Conservation (phyloP, 2,113 vertebrate species). For the Desmodus rotundus region DNA sequence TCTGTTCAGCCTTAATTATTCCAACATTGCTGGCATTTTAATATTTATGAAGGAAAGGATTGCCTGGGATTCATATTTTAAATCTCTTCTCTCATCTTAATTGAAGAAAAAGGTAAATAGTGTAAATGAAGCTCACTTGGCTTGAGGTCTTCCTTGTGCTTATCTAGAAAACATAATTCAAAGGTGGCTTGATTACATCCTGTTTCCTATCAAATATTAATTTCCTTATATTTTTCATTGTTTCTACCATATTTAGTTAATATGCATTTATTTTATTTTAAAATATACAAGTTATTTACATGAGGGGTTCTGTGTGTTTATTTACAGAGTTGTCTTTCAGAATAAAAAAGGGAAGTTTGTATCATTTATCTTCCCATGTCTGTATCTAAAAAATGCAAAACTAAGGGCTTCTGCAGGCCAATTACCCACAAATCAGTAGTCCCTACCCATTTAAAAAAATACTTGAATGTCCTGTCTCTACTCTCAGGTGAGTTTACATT, state of each 20-base stretch:
- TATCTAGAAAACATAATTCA: conserved; percentile 18
- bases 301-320: background rate
- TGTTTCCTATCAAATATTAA: background rate
- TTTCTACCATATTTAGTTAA: background rate
- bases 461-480: background rate
- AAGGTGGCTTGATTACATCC: background rate
- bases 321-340: background rate
- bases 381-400: background rate
- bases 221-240: background rate
- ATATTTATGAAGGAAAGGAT: conserved; percentile 54
- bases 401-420: background rate
- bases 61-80: conserved; percentile 5
- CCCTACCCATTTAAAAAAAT: background rate
- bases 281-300: background rate
- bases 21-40: conserved; percentile 25
- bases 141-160: conserved; percentile 31
- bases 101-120: conserved; percentile 31
- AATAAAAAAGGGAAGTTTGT: background rate
- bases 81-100: conserved; percentile 37
- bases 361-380: background rate
- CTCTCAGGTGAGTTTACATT: background rate
- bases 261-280: conserved; percentile 30
- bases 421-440: background rate
- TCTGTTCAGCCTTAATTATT: conserved; percentile 24
- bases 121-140: conserved; percentile 18